Base-by-base conservation (phyloP, 2,797 vertebrate species). In the Myotis findleyi region DNA sequence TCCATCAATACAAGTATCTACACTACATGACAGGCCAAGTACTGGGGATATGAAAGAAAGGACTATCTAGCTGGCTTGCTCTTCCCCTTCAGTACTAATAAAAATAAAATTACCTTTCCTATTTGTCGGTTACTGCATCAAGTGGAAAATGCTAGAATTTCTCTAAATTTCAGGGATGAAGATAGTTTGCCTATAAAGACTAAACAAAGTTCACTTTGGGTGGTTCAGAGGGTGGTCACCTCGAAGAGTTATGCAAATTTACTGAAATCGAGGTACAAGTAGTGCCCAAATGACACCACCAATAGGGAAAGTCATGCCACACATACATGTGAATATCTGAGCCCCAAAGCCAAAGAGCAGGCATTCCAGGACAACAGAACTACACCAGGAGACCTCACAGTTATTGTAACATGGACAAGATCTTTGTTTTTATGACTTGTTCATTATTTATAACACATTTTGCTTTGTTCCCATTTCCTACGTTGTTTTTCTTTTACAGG, bases 61-160 rank as follows among this genome's bases (percentile, higher is more conserved):
- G 95, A 69, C n/a, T 33, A 66, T 33, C 17, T 57, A 47, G 71
- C 92, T 76, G 62, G 62, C 69, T 90, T 77, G 76, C 27, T 90
- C 62, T n/a, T 87, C n/a, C 27, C 55, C 13, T 82, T 90, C 33
- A 71, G 75, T 71, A 64, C 8, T 72, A 71, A 66, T 85, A 91
- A 83, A 95, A 92, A 83, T 41, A 66, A 87, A 93, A 72, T 55
- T 9, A 16, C 68, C 47, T 25, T 76, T 95, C 88, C 53, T 25
- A 76, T 76, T 76, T 86, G 55, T 86, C 93, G 89, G n/a, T 84
- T 84, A 84, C 0, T 72, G 18, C 55, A 93, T 75, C 47, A 80
- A 59, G 83, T 49, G 23, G 72, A 86, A 95, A 93, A 93, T 51
- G 25, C 47, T 72, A 41, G 17, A 87, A 83, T 18, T 76, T 95